Evolutionary conservation across 1,140 invertebrate species (phyloP), one percentile per base, ranked within the genome.

Genomic region (Lepidurus couesii): DNA sequence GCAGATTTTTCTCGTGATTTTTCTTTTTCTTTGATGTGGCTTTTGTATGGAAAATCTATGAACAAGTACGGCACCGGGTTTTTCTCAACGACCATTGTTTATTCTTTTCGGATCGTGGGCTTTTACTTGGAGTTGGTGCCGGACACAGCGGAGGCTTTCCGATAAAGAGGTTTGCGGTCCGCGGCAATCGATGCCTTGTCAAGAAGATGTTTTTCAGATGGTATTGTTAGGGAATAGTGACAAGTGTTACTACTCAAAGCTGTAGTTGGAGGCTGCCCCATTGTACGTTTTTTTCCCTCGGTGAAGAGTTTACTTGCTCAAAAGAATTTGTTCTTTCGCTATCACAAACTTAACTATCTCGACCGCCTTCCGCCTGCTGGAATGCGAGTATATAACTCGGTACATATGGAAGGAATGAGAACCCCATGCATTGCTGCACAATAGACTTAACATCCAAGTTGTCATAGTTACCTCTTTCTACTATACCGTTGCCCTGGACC

Each of bases 191-290:
- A 65, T 65, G 53, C 53, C 53, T 65, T 16, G 9, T 65, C 16
- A 65, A 65, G 47, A 65, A n/a, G 53, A n/a, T 34, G 34, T 65
- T 65, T 21, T 65, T 65, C 53, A 65, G 53, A 65, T 65, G 53
- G 53, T 65, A 65, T 65, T 65, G 53, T 21, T 65, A 65, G 16
- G 53, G 53, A 65, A 21, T 65, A 21, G 53, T 65, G 53, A 21
- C 53, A 65, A 65, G 53, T 65, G 53, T 65, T 65, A 16, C 53
- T 65, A 21, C 53, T 65, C 53, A 65, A 65, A 65, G n/a, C 53
- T 13, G 53, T 21, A 16, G 16, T 65, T 21, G 53, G 53, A 65
- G 16, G 16, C 13, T 16, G 16, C 5, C 4, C 53, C 53, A 65
- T 65, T 65, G 53, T 65, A 65, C 8, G 53, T 21, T 16, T 65